phyloP scores from a whole-genome alignment of 2,113 vertebrate species.

The Pelecanoides urinatrix region DNA sequence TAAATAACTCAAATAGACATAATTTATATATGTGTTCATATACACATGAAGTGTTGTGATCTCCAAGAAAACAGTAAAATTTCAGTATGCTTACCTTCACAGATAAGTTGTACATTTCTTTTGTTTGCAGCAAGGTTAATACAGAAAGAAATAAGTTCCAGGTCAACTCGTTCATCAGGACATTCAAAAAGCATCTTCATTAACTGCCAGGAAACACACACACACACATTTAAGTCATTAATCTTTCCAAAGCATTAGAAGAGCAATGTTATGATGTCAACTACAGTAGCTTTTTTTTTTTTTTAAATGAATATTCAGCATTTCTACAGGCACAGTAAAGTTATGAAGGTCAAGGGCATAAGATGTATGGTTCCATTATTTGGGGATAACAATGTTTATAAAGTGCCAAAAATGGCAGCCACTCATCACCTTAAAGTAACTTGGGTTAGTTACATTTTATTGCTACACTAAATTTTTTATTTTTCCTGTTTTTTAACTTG shows the following conservation, averaged over 20 bases:
- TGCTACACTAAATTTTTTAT: background rate
- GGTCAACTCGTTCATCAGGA: conserved; percentile 83
- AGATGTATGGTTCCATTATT: background rate
- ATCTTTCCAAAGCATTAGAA: background rate
- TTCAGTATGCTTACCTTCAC: conserved; percentile 82
- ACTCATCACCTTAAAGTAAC: background rate
- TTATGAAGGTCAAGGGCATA: background rate
- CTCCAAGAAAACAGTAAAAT: background rate
- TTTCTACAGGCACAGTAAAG: background rate
- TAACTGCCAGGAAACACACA: conserved; percentile 76
- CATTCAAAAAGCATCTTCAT: conserved; percentile 93
- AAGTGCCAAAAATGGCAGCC: background rate
- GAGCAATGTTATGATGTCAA: background rate
- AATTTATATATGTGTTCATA: too few species aligned
- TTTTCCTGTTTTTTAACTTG: background rate
- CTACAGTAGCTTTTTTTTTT: background rate
- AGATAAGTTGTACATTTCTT: conserved; percentile 91
- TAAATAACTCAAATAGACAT: background rate
- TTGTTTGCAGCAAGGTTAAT: conserved; percentile 97
- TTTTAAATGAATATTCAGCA: background rate
- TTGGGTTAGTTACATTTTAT: background rate
- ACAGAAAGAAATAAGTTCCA: conserved; percentile 93
- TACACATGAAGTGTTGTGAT: too few species aligned
- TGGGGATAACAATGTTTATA: background rate
- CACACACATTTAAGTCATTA: background rate